Evolutionary conservation across 2,113 vertebrate species (phyloP), one percentile per base, ranked within the genome.

Genomic region (Brachyistius frenatus): DNA sequence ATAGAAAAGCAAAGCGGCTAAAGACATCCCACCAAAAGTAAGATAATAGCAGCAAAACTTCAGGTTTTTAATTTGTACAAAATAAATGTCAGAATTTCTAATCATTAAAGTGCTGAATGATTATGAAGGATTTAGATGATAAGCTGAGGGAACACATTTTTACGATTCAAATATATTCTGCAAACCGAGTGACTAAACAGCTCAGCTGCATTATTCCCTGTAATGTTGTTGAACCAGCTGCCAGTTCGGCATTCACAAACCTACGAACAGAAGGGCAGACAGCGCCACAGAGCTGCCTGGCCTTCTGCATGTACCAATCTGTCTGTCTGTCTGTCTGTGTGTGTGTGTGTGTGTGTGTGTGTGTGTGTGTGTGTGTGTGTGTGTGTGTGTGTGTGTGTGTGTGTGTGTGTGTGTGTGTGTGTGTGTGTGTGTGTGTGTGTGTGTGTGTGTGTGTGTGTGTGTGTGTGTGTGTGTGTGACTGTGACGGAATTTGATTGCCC

Each of bases 401-500:
- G 49, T 75, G 64, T 65, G 36, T 36, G 33, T 78, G 6, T 76
- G 50, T 75, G 68, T 65, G 31, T 36, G 33, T 41, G 8, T 46
- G 47, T 58, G 66, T 61, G 56, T 16, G 65, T 36, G 54, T 35
- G 33, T 78, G 5, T 76, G 49, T 74, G 67, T 64, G 39, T 35
- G 33, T 78, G 5, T 76, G 49, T 75, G 64, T 65, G 36, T 36
- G 33, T 78, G 6, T 76, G 50, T 75, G 68, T 65, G 35, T 36
- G 33, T 41, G 8, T 46, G 47, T 58, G 66, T 61, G 56, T 16
- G 65, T 36, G 54, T 68, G 65, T 11, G 32, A 49, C 50, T 66
- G 78, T 54, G 47, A 32, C 84, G 84, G 87, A 83, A 89, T 88
- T 88, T 7, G 13, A 67, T 79, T 88, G 72, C 76, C 86, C 72